phyloP scores from a whole-genome alignment of 1,140 invertebrate species.

The Drosophila tristis region DNA sequence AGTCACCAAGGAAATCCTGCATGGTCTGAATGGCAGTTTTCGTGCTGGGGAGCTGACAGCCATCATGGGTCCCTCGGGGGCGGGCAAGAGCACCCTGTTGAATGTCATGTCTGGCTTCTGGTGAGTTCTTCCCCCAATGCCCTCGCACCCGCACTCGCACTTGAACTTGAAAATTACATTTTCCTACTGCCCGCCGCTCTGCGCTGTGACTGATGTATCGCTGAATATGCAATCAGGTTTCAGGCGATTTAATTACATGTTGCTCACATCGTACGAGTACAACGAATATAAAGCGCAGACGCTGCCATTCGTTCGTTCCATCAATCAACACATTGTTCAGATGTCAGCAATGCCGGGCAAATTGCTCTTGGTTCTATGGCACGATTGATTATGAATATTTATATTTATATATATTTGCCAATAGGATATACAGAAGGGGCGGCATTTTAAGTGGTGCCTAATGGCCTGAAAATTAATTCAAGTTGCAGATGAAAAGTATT shows the following conservation, averaged over 20 bases:
- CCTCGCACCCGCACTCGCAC: not conserved
- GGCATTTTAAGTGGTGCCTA: no score
- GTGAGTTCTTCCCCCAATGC: slow-evolving; percentile 40
- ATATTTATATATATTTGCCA: not conserved
- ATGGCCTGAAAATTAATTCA: no score
- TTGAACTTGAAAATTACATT: slow-evolving; percentile 17
- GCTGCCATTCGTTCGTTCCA: slow-evolving; percentile 31
- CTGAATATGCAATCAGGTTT: slow-evolving; percentile 8
- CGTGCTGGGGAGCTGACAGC: slow-evolving; percentile 88
- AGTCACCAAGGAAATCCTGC: slow-evolving; percentile 87
- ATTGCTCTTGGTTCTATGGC: slow-evolving; percentile 21
- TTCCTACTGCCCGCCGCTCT: not conserved
- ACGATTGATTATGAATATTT: slow-evolving; percentile 10
- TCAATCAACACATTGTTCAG: slow-evolving; percentile 45
- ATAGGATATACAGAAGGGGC: no score
- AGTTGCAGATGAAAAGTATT: no score
- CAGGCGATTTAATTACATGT: slow-evolving; percentile 33
- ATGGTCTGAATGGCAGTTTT: slow-evolving; percentile 87
- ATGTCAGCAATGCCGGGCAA: slow-evolving; percentile 30
- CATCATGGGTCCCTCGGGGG: slow-evolving; percentile 92
- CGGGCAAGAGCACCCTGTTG: slow-evolving; percentile 90
- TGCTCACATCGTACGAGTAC: slow-evolving; percentile 1
- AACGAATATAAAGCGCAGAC: slow-evolving; percentile 31
- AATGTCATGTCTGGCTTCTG: slow-evolving; percentile 88
- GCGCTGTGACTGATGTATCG: slow-evolving; percentile 9